Evolutionary conservation across 2,113 vertebrate genomes (phyloP).

Genomic region (Indicator maculatus): DNA sequence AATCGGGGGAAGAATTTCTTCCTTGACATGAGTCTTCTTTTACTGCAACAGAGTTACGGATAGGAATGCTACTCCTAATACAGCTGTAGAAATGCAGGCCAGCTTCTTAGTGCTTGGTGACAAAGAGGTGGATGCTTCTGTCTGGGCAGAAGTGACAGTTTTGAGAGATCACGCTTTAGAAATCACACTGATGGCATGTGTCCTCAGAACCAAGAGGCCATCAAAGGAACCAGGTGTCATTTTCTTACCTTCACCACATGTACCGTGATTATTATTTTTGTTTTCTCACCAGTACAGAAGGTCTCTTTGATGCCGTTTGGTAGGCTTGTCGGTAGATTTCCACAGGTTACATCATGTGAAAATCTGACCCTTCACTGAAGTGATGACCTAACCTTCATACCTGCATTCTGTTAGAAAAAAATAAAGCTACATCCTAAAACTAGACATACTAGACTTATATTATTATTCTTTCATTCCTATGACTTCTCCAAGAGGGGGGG

Average conservation of each 20-base stretch:
- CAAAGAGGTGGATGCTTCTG: not conserved
- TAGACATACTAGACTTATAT: not conserved
- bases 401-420: not conserved
- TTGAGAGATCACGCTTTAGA: not conserved
- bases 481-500: not conserved
- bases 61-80: not conserved
- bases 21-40: not conserved
- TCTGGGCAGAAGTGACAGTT: not conserved
- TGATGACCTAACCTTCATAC: not conserved
- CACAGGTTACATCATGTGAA: not conserved
- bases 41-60: not conserved
- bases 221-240: not conserved
- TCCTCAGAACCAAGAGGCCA: fast-evolving
- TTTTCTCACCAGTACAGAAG: not conserved
- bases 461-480: not conserved
- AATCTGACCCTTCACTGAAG: not conserved
- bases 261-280: not conserved
- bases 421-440: too few relatives aligned
- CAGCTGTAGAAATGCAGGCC: not conserved
- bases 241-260: not conserved
- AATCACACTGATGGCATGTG: not conserved
- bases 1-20: too few relatives aligned
- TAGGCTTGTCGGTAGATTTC: not conserved
- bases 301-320: not conserved
- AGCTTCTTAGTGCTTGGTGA: not conserved